A percentile compares a stretch with the other conserved stretches of the same genome.
These are phyloP conservation scores for Phasianus colchicus DNA, from an alignment of 2,113 vertebrate genomes.

Conservation along the genomic window DNA sequence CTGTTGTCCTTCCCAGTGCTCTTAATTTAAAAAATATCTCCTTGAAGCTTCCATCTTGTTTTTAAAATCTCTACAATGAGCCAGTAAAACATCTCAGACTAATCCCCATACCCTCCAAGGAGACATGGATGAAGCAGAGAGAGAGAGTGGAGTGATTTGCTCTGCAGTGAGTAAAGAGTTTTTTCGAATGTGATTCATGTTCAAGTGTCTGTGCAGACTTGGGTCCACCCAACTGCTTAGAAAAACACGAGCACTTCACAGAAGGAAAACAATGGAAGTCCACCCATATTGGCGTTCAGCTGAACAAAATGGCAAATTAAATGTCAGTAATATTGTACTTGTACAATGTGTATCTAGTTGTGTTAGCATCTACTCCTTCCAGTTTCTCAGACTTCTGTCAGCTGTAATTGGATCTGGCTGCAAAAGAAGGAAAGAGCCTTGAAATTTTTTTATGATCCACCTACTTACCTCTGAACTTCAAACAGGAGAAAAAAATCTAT, in stretches of 20 bases:
- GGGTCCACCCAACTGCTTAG: background rate
- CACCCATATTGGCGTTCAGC: background rate
- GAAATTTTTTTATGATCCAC: background rate
- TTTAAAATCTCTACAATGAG: background rate
- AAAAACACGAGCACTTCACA: background rate
- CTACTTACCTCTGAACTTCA: background rate
- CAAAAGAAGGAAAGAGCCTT: background rate
- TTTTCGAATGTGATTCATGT: background rate
- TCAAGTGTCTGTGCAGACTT: background rate
- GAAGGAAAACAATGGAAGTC: background rate
- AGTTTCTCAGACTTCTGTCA: background rate
- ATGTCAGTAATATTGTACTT: background rate
- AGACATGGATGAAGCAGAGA: rapidly evolving
- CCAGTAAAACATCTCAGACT: background rate
- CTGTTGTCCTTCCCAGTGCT: background rate
- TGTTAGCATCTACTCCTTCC: background rate
- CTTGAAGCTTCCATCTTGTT: background rate
- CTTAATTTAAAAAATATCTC: background rate
- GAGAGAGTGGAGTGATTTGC: background rate
- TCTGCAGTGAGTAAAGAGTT: background rate
- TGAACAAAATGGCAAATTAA: background rate
- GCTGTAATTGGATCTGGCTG: background rate
- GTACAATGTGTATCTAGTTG: background rate
- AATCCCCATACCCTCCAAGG: background rate
- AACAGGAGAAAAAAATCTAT: background rate